Conservation (phyloP, 1,140 invertebrate genomes). For the Cyrtorhinus lividipennis region DNA sequence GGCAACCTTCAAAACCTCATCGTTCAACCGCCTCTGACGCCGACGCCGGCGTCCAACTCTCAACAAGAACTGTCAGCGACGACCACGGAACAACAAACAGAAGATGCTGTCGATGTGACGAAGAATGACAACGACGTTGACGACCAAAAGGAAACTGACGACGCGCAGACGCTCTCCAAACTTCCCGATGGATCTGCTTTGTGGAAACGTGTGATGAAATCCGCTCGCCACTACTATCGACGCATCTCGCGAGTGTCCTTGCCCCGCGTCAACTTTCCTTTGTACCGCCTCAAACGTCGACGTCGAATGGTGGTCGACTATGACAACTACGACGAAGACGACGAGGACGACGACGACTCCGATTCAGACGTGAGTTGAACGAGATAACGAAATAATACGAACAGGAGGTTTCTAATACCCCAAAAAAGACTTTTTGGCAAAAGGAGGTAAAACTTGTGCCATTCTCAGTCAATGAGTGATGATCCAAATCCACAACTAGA, state of each 20-base stretch:
- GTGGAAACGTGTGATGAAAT: neutral
- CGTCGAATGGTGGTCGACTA: neutral
- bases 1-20: neutral
- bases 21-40: neutral
- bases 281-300: neutral
- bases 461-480: too few relatives aligned
- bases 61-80: neutral
- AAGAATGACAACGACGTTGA: neutral
- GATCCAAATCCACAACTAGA: too few relatives aligned
- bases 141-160: neutral
- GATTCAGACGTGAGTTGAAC: slow-evolving; percentile 4
- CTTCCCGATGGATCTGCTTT: neutral
- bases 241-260: neutral
- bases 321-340: neutral
- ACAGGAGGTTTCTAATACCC: too few relatives aligned
- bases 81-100: neutral
- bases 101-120: too few relatives aligned
- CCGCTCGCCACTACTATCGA: neutral
- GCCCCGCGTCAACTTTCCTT: neutral
- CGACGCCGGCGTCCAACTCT: neutral
- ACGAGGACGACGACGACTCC: neutral
- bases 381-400: too few relatives aligned
- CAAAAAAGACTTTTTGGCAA: too few relatives aligned
- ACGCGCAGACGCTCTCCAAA: neutral
- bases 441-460: too few relatives aligned